Evolutionary conservation across 2,113 vertebrate species (phyloP).

Genomic region (Ptyas mucosa): DNA sequence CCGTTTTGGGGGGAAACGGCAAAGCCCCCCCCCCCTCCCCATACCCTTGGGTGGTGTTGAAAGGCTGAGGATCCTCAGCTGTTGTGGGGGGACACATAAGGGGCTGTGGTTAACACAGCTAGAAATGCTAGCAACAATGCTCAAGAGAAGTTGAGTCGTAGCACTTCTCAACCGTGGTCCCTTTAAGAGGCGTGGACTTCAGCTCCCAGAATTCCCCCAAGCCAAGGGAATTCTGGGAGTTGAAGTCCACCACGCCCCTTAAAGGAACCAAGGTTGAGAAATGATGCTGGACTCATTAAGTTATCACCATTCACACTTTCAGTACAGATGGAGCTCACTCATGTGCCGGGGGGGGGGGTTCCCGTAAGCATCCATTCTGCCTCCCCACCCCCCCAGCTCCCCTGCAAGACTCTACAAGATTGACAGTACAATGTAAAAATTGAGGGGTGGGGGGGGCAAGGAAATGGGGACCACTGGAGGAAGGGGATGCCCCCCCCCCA

Average conservation of each 20-base stretch:
- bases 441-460: slow-evolving; percentile 4
- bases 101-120: background rate
- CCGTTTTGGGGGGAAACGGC: background rate
- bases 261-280: background rate
- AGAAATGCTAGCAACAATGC: background rate
- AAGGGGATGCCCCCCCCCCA: background rate
- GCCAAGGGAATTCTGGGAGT: background rate
- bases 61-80: background rate
- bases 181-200: background rate
- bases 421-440: slow-evolving; percentile 39
- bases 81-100: background rate
- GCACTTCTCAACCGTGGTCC: background rate
- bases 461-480: background rate
- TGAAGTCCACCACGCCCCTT: background rate
- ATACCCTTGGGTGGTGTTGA: background rate
- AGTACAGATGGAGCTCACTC: background rate
- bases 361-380: background rate
- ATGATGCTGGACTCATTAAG: background rate
- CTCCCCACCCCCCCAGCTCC: too few species aligned
- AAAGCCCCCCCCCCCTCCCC: background rate
- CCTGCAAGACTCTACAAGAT: slow-evolving; percentile 43
- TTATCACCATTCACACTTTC: background rate
- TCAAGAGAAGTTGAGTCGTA: background rate
- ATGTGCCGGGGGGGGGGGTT: too few species aligned
- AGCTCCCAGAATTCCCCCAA: background rate